Evolutionary conservation across 2,888 invertebrate species (phyloP).

Genomic region (Tanytarsus gracilentus): DNA sequence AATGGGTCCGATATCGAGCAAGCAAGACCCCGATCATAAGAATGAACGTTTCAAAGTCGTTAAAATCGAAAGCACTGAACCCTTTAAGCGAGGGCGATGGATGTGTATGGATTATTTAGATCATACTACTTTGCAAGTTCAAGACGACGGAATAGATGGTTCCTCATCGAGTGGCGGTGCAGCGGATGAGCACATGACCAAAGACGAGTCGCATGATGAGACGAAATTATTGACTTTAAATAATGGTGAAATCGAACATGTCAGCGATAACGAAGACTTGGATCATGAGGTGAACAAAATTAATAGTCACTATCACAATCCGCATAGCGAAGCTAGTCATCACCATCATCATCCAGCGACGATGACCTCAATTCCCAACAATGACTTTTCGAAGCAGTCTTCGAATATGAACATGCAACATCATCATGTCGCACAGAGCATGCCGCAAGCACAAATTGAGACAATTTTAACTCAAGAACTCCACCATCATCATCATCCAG

Average conservation of each 20-base stretch:
- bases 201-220: not conserved
- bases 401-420: constrained; percentile 33
- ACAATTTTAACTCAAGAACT: constrained; percentile 48
- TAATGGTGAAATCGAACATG: constrained; percentile 16
- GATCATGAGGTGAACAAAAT: constrained; percentile 10
- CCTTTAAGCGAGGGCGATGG: constrained; percentile 87
- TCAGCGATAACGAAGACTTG: constrained; percentile 21
- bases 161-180: not conserved
- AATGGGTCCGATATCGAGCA: constrained; percentile 45
- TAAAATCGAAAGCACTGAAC: constrained; percentile 92
- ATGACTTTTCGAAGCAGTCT: constrained; percentile 26
- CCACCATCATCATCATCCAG: constrained; percentile 35
- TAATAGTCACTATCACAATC: not conserved
- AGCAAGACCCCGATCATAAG: constrained; percentile 51
- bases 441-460: constrained; percentile 48
- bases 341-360: constrained; percentile 45
- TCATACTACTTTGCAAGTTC: constrained; percentile 54
- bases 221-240: not conserved
- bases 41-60: constrained; percentile 88
- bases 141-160: constrained; percentile 26
- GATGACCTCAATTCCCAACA: constrained; percentile 47
- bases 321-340: constrained; percentile 10
- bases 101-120: constrained; percentile 90
- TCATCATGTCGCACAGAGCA: constrained; percentile 45
- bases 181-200: not conserved